Base-by-base conservation (phyloP, 2,888 invertebrate genomes). In the Lepas anatifera region DNA sequence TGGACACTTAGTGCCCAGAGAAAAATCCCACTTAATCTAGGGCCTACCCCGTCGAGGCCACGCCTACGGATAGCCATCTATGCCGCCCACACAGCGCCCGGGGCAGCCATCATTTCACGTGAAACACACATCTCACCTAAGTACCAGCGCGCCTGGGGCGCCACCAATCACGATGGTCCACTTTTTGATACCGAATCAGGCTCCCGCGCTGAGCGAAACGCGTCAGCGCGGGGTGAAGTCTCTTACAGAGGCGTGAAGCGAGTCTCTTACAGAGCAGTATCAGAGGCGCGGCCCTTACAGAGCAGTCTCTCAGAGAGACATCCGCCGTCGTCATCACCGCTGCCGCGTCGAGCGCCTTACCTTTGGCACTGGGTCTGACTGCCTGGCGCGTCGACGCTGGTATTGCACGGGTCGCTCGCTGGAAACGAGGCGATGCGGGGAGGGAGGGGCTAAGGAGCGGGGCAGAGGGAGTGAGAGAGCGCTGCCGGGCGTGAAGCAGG, bases 341-440 rank as follows among this genome's bases (percentile, higher is more conserved):
- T 32, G 7, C n/a, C 27, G 11, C 50, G 27, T 10, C 27, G 16
- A 8, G 8, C 29, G 41, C 29, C 29, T 29, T 52, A 52, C 7
- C 52, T 52, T 52, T 52, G 52, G 52, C 52, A 52, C 52, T 52
- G 29, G 52, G 52, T 29, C 52, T 52, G 52, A 29, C 29, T 29
- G 32, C 52, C 29, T 29, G 29, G 48, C 48, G 48, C 48, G 25
- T 25, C 25, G 8, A 11, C n/a, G n/a, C n/a, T n/a, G n/a, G 58
- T 58, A 58, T 58, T 58, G 58, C 58, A 58, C 58, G 58, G 58
- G 18, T 22, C 10, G 50, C 27, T 25, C 25, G 8, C 4, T 25
- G 27, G 27, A 46, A n/a, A 7, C 18, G 18, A 27, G 46, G 48
- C 48, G 22, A n/a, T 48, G 25, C 7, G 48, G 48, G 18, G 48